Evolutionary conservation across 2,113 vertebrate genomes (phyloP), one percentile per base, ranked within the genome.

Genomic region (Gorsachius goisagi): DNA sequence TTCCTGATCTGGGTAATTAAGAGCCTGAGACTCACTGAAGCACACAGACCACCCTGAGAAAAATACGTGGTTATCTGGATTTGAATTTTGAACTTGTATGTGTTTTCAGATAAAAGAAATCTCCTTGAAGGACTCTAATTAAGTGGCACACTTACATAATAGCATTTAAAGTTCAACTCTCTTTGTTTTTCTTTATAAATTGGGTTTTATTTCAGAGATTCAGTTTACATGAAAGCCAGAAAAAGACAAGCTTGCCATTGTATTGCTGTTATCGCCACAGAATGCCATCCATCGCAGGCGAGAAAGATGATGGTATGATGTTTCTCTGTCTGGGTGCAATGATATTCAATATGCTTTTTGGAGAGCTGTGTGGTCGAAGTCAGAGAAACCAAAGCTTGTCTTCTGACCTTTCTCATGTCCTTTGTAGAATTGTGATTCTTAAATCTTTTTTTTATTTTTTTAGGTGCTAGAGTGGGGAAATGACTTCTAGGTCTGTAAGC

Each of bases 341-440:
- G 90, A 60, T 75, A 95, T 28, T 90, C 88, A 87, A n/a, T 95
- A 95, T 18, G 83, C 55, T 81, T 80, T 90, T 78, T 50, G 52
- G 52, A 92, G 68, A 68, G 27, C 45, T 76, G 44, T 64, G 4
- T 81, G 76, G 39, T 56, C 4, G 1, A 60, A 92, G 68, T 35
- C 56, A 80, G 76, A 55, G 95, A 93, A 96, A 95, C 24, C 52
- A 81, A 82, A 96, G 90, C 79, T 93, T 93, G 86, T 44, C 35
- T 89, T 63, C 68, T 90, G 88, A 95, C 67, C 88, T 96, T 94
- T 96, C 92, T 88, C 85, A 88, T 77, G 85, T 85, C 62, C 85
- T 78, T 88, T 16, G 9, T 39, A 68, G 66, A 90, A 73, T 35
- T 86, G 35, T 83, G 63, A 83, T 75, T 84, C 50, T 77, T 84